phyloP scores from a whole-genome alignment of 2,888 invertebrate genomes.

The Phortica magna region DNA sequence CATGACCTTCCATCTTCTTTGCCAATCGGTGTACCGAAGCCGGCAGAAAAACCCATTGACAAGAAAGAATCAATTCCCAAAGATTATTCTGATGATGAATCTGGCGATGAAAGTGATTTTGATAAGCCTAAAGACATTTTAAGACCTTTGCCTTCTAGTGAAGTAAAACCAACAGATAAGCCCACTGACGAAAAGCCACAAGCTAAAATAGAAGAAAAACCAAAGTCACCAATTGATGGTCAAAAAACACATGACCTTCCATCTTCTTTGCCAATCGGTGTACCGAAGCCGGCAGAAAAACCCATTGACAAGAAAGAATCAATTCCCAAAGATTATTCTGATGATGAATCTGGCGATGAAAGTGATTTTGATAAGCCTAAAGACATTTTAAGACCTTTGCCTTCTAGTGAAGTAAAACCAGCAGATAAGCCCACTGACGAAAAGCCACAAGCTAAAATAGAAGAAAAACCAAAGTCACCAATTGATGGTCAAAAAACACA shows the following conservation, averaged over 20 bases:
- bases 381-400: not conserved
- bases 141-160: not conserved
- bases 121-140: not conserved
- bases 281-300: not conserved
- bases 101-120: slow-evolving; percentile 1
- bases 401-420: not conserved
- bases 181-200: not conserved
- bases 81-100: slow-evolving; percentile 17
- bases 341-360: slow-evolving; percentile 36
- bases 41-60: not conserved
- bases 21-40: not conserved
- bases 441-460: slow-evolving; percentile 22
- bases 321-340: not conserved
- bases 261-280: not conserved
- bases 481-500: slow-evolving; percentile 29
- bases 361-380: slow-evolving; percentile 27
- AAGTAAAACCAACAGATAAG: not conserved
- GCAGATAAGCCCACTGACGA: slow-evolving; percentile 28
- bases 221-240: slow-evolving; percentile 7
- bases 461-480: slow-evolving; percentile 35
- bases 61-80: not conserved
- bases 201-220: not conserved
- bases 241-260: not conserved
- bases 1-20: not conserved
- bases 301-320: not conserved